These are phyloP conservation scores for Trematomus bernacchii DNA, from an alignment of 2,797 vertebrate species.

Conservation along the genomic window DNA sequence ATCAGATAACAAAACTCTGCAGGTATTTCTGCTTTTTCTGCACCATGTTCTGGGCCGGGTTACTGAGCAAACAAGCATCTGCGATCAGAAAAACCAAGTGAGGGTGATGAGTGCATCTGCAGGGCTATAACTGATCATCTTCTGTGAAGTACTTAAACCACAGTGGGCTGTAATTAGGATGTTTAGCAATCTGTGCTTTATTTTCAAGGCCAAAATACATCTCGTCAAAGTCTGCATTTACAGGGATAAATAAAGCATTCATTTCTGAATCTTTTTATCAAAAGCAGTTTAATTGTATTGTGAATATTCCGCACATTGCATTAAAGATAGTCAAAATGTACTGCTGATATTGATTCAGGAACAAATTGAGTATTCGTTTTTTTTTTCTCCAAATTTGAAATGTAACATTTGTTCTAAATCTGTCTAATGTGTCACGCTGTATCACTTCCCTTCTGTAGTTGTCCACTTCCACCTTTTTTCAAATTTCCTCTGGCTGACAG, in stretches of 20 bases:
- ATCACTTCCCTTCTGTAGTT: background rate
- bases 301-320: too few relatives aligned
- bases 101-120: background rate
- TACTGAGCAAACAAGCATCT: background rate
- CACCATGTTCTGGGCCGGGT: background rate
- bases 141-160: background rate
- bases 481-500: conserved; percentile 21
- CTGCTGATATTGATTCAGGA: too few relatives aligned
- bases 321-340: too few relatives aligned
- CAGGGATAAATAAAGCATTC: too few relatives aligned
- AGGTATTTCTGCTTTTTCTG: background rate
- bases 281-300: too few relatives aligned
- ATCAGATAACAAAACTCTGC: background rate
- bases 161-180: background rate
- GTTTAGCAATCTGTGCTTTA: too few relatives aligned
- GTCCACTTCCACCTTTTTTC: conserved; percentile 10
- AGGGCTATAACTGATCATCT: background rate
- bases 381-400: too few relatives aligned
- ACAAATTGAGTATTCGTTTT: too few relatives aligned
- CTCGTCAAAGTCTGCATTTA: too few relatives aligned
- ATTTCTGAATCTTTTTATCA: too few relatives aligned
- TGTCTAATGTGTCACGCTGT: background rate
- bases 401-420: background rate
- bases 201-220: too few relatives aligned
- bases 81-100: background rate